Conservation (phyloP, 1,140 invertebrate species). For the Oncopeltus fasciatus region DNA sequence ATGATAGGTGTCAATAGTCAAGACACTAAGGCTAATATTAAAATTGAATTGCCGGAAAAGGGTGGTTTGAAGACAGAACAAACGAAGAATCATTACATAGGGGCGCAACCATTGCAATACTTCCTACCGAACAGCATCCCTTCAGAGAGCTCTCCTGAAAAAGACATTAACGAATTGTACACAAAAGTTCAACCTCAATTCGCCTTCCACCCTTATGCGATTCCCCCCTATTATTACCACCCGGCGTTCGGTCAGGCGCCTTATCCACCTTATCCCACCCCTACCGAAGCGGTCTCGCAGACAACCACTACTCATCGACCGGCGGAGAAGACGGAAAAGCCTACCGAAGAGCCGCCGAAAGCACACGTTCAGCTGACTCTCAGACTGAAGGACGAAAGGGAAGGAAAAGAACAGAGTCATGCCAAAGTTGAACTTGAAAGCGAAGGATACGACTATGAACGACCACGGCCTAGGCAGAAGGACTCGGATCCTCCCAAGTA, state of each 20-base stretch:
- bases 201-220: neutral
- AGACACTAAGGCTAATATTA: constrained; percentile 11
- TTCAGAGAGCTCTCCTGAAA: neutral
- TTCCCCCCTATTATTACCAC: neutral
- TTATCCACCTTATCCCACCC: neutral
- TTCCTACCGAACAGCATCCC: neutral
- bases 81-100: neutral
- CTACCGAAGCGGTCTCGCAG: neutral
- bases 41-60: constrained; percentile 12
- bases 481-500: neutral
- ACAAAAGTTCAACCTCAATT: neutral
- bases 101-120: neutral
- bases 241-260: neutral
- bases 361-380: neutral
- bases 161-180: neutral
- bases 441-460: neutral
- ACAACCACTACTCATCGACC: neutral
- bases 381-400: neutral
- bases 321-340: neutral
- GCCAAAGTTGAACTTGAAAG: neutral
- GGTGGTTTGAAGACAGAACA: neutral
- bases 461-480: neutral
- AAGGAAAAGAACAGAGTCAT: neutral
- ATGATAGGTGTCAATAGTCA: constrained; percentile 3
- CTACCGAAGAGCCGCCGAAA: neutral